Evolutionary conservation across 2,797 vertebrate genomes (phyloP).

Genomic region (Synanceia verrucosa): DNA sequence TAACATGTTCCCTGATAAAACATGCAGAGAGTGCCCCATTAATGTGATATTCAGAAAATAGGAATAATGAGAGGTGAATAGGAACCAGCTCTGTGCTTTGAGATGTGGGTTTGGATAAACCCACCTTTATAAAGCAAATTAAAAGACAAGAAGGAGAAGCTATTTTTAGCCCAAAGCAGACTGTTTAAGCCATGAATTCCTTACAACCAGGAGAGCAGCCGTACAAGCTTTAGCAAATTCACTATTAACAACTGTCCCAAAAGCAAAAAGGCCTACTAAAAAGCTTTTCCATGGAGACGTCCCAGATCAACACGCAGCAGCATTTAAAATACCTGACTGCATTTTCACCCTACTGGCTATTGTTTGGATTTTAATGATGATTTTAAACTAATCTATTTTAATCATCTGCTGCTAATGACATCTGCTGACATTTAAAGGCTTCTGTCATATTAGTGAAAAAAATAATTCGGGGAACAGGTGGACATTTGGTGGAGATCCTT

Average conservation of each 20-base stretch:
- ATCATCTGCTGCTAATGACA: conserved; percentile 4
- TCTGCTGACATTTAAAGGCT: conserved; percentile 14
- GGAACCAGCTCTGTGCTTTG: not conserved
- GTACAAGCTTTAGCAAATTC: conserved; percentile 40
- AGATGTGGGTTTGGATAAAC: conserved; percentile 23
- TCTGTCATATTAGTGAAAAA: not conserved
- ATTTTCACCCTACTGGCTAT: conserved; percentile 13
- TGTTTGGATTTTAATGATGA: conserved; percentile 27
- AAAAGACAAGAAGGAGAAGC: conserved; percentile 23
- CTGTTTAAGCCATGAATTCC: conserved; percentile 52
- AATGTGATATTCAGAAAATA: conserved; percentile 6
- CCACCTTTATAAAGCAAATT: conserved; percentile 21
- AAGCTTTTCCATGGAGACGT: conserved; percentile 68
- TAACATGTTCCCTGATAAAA: conserved; percentile 17
- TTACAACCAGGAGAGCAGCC: conserved; percentile 35
- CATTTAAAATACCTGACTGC: conserved; percentile 54
- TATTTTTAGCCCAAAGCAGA: conserved; percentile 56
- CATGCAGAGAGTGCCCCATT: conserved; percentile 8
- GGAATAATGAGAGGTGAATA: not conserved
- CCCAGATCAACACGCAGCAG: conserved; percentile 33
- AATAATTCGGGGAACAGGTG: conserved; percentile 58
- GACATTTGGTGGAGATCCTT: conserved; percentile 17
- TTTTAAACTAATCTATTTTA: conserved; percentile 9
- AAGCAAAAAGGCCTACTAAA: conserved; percentile 35
- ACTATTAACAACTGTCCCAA: conserved; percentile 48